Percentiles rank a stretch among this genome's conserved stretches.
Conservation (phyloP, 2,888 invertebrate species). For the Lithosia quadra region DNA sequence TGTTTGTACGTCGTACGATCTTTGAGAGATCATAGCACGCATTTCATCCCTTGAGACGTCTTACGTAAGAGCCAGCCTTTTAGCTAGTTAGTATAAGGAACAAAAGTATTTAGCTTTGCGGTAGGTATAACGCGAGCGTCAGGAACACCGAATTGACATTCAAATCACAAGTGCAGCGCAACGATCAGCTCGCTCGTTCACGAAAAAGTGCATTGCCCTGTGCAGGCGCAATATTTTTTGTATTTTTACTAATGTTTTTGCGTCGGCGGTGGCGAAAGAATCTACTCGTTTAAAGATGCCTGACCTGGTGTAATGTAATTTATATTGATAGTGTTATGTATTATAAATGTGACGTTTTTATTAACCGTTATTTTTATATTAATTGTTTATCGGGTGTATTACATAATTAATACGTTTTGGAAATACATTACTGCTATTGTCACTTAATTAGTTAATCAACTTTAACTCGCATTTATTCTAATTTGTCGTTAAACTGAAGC, state of each 20-base stretch:
- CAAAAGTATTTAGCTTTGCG: not conserved
- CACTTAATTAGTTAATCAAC: not conserved
- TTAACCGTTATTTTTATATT: not conserved
- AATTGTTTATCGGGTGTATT: too few relatives aligned
- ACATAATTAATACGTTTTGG: not conserved
- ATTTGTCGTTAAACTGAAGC: too few relatives aligned
- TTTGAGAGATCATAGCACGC: too few relatives aligned
- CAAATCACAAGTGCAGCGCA: constrained; percentile 68
- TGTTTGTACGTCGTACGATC: too few relatives aligned
- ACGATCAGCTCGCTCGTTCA: constrained; percentile 73
- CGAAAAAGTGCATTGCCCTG: constrained; percentile 83
- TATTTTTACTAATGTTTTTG: constrained; percentile 67
- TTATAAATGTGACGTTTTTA: constrained; percentile 28
- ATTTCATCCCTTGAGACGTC: too few relatives aligned
- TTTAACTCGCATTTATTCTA: not conserved
- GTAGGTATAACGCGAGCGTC: not conserved
- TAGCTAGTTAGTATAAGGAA: not conserved
- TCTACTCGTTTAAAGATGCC: constrained; percentile 81
- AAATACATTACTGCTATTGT: not conserved
- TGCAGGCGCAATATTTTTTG: constrained; percentile 58
- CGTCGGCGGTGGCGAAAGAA: constrained; percentile 57
- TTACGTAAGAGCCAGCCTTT: too few relatives aligned
- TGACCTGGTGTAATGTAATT: constrained; percentile 84
- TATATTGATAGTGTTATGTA: constrained; percentile 63
- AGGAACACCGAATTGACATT: constrained; percentile 65